A percentile compares a stretch with the other conserved stretches of the same genome.
These are phyloP conservation scores for Pomatostomus ruficeps DNA, from an alignment of 2,113 vertebrate genomes.

Conservation along the genomic window DNA sequence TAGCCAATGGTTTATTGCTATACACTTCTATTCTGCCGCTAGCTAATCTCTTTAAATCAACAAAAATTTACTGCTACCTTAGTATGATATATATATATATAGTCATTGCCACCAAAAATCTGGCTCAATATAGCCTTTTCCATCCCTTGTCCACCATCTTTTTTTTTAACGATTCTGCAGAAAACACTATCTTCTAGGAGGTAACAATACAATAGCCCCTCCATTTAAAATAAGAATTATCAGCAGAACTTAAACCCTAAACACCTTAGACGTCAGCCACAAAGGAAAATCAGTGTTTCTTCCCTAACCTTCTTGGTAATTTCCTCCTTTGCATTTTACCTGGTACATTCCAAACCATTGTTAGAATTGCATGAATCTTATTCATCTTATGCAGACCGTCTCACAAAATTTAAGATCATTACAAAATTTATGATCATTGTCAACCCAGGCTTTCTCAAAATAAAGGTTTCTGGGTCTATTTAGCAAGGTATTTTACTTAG, in stretches of 20 bases:
- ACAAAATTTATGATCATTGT: background rate
- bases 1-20: background rate
- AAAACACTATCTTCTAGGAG: background rate
- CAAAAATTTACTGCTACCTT: background rate
- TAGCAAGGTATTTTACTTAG: background rate
- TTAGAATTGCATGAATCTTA: background rate
- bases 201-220: background rate
- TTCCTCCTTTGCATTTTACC: background rate
- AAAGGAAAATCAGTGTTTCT: background rate
- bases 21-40: background rate
- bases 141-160: background rate
- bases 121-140: background rate
- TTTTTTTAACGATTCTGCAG: background rate
- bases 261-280: background rate
- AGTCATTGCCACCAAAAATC: background rate
- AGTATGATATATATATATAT: background rate
- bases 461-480: background rate
- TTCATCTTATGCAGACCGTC: background rate
- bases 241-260: background rate
- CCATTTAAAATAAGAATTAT: background rate
- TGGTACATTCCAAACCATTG: background rate
- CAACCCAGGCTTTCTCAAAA: background rate
- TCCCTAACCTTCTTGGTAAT: background rate
- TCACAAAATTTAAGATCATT: background rate
- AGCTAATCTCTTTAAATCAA: background rate